Evolutionary conservation across 2,113 vertebrate species (phyloP).

Genomic region (Triplophysa siluroides): DNA sequence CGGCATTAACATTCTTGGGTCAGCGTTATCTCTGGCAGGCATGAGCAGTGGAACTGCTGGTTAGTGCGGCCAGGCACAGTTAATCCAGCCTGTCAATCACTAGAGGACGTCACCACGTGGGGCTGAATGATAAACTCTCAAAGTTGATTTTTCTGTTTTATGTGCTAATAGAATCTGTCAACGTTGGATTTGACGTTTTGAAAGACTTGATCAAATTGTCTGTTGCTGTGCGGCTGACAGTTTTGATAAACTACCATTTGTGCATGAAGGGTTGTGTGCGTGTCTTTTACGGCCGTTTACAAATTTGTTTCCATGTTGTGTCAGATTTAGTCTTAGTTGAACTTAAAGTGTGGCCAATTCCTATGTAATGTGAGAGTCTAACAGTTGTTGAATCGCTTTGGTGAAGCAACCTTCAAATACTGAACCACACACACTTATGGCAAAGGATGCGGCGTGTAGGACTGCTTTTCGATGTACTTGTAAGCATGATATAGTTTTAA

Average conservation of each 20-base stretch:
- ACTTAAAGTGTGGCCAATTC: neutral
- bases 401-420: neutral
- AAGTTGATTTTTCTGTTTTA: neutral
- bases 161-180: constrained; percentile 25
- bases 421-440: neutral
- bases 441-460: neutral
- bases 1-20: constrained; percentile 80
- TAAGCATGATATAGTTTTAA: neutral
- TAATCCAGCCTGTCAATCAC: constrained; percentile 44
- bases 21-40: constrained; percentile 72
- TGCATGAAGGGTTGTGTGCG: neutral
- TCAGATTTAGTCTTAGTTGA: constrained; percentile 11
- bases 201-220: constrained; percentile 21
- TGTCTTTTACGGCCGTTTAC: constrained; percentile 1
- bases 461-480: no score
- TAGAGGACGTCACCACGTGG: constrained; percentile 21
- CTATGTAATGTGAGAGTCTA: neutral
- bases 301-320: constrained; percentile 8
- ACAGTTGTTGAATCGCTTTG: neutral
- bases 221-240: constrained; percentile 1
- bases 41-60: constrained; percentile 62
- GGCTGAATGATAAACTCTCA: constrained; percentile 32
- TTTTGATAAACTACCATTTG: constrained; percentile 1
- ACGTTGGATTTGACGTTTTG: constrained; percentile 16
- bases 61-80: constrained; percentile 52